Conservation (phyloP, 1,140 invertebrate genomes). For the Heliconius nattereri region DNA sequence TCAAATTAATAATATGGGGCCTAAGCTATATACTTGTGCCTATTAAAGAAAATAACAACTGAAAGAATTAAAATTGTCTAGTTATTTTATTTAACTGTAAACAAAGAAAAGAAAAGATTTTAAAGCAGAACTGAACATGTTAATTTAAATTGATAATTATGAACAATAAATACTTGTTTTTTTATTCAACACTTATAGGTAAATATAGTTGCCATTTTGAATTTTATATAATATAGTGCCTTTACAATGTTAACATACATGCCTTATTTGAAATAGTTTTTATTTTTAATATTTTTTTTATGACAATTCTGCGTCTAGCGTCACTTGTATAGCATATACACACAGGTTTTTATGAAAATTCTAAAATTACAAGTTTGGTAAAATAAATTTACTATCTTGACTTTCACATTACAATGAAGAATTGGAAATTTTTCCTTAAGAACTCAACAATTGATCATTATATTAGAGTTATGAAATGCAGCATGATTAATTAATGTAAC, state of each 20-base stretch:
- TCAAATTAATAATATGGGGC: neutral
- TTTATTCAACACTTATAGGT: neutral
- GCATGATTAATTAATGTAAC: too few relatives aligned
- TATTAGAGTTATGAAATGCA: neutral
- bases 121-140: too few relatives aligned
- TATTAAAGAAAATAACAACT: neutral
- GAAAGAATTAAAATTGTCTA: neutral
- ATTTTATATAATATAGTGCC: conserved; percentile 1
- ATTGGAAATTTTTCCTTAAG: too few relatives aligned
- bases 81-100: too few relatives aligned
- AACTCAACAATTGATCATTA: neutral
- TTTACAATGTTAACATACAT: neutral
- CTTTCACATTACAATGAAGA: neutral
- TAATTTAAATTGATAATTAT: too few relatives aligned
- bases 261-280: neutral
- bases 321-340: neutral
- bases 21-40: neutral
- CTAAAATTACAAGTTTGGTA: neutral
- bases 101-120: too few relatives aligned
- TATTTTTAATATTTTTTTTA: neutral
- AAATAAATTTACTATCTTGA: neutral
- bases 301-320: neutral
- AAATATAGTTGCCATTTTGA: neutral
- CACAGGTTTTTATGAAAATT: neutral
- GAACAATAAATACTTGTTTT: neutral